Base-by-base conservation (phyloP, 2,888 invertebrate species). In the Sinopyrophorus schimmeli region DNA sequence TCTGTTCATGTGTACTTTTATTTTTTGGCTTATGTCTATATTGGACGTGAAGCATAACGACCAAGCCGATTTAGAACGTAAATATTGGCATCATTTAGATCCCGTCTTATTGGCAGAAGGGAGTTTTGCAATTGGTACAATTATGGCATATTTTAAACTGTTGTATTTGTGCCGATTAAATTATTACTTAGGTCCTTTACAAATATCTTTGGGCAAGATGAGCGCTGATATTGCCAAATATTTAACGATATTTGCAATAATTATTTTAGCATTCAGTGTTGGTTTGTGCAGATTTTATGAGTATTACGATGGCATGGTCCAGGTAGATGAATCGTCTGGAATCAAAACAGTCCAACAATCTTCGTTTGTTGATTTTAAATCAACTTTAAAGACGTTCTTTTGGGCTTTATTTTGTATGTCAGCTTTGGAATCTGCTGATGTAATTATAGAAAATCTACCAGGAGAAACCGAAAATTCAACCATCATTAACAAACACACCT, bases 321-420 rank as follows among this genome's bases (percentile, higher is more conserved):
- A 78, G 43, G 73, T 74, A 32, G 80, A 81, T 54, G 76, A 78
- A 54, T 72, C 72, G 1, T 78, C 78, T 11, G 82, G 80, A 14
- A 76, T 80, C 54, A 80, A 80, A 68, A 79, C 77, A 16, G 78
- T 61, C 2, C 66, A 66, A 47, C 78, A 76, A 2, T 76, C 77
- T 2, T 82, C 81, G 0, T 84, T 84, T 64, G 77, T 81, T 5
- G 77, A 79, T 58, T 76, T 84, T 28, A 54, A 70, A 3, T 74
- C 78, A 7, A 80, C 83, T 0, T 61, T 85, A 31, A 81, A 81
- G 59, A 84, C 84, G 0, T 75, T 85, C 39, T 86, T 86, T 66
- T 86, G 86, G 86, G 82, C 82, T 0, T 68, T 86, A 14, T 84
- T 86, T 60, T 83, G 83, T 58, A 82, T 84, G 82, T 77, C 82